Conservation (phyloP, 1,140 invertebrate species). For the Aphidius gifuensis region DNA sequence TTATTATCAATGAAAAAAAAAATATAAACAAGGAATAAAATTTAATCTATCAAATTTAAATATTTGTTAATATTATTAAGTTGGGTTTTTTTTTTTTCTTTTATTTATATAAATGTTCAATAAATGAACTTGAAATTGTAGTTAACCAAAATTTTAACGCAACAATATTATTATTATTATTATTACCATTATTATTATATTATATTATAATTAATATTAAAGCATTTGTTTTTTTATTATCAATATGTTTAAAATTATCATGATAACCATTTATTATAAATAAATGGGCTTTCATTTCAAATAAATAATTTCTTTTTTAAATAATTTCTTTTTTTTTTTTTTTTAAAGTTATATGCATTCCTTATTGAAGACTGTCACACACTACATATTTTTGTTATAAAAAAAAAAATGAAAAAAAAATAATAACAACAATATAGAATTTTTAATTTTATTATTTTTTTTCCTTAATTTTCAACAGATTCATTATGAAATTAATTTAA, state of each 20-base stretch:
- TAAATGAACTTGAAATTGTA: neutral
- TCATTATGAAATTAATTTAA: neutral
- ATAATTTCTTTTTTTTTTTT: slow-evolving; percentile 1
- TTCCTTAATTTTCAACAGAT: too few relatives aligned
- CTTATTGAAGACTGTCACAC: slow-evolving; percentile 20
- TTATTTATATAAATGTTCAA: neutral
- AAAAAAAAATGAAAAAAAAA: too few relatives aligned
- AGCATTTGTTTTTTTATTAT: slow-evolving; percentile 1
- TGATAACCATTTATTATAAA: neutral
- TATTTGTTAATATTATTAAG: neutral
- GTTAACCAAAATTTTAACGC: slow-evolving; percentile 14
- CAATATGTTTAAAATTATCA: slow-evolving; percentile 1
- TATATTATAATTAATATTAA: slow-evolving; percentile 8
- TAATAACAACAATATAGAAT: too few relatives aligned
- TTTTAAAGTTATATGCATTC: slow-evolving; percentile 17
- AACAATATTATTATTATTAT: slow-evolving; percentile 11
- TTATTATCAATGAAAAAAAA: neutral
- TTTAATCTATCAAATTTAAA: neutral
- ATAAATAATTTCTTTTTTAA: slow-evolving; percentile 1
- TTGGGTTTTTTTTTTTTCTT: neutral
- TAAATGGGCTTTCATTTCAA: too few relatives aligned
- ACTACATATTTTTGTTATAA: neutral
- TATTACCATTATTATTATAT: slow-evolving; percentile 9
- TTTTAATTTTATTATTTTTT: too few relatives aligned
- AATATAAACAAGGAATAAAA: neutral